Percentiles rank a stretch among this genome's conserved stretches.
phyloP scores from a whole-genome alignment of 2,797 vertebrate genomes.

The Macropodus opercularis region DNA sequence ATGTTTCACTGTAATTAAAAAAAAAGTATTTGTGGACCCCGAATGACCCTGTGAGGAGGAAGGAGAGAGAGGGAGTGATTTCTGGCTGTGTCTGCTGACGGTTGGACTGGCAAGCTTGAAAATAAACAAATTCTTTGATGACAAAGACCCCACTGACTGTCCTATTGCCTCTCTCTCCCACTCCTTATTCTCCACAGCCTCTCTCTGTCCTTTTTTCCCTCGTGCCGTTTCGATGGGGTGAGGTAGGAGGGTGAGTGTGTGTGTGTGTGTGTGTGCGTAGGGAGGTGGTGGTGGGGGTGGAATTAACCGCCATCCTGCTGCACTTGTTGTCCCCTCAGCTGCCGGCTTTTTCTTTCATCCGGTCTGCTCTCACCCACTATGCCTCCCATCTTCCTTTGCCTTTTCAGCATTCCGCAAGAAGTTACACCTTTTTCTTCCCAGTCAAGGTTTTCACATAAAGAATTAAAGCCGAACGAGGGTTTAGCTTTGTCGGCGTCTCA shows the following conservation, averaged over 20 bases:
- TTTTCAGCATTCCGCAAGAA: constrained; percentile 42
- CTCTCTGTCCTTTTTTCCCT: constrained; percentile 57
- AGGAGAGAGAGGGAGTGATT: constrained; percentile 50
- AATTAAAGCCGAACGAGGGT: constrained; percentile 26
- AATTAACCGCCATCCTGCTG: constrained; percentile 74
- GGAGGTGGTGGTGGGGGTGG: constrained; percentile 43
- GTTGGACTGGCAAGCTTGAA: constrained; percentile 83
- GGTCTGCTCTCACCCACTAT: constrained; percentile 53
- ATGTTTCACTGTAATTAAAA: constrained; percentile 25
- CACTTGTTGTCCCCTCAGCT: constrained; percentile 77
- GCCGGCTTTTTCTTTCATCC: constrained; percentile 69
- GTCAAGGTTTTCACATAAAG: constrained; percentile 39
- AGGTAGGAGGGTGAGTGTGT: constrained; percentile 57
- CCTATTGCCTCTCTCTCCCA: constrained; percentile 64
- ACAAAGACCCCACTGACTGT: constrained; percentile 83
- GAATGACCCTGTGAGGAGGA: constrained; percentile 6
- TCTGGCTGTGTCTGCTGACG: constrained; percentile 73
- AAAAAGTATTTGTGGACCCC: constrained; percentile 7
- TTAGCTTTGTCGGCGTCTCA: constrained; percentile 31
- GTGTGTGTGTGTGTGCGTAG: constrained; percentile 21
- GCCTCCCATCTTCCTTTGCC: constrained; percentile 60
- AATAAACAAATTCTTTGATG: constrained; percentile 86
- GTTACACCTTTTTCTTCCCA: constrained; percentile 44
- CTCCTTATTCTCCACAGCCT: constrained; percentile 70
- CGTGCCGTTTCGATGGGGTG: constrained; percentile 60